Evolutionary conservation across 35 echinoderm and acorn worm genomes (phyloP).

Genomic region (Diadema setosum): DNA sequence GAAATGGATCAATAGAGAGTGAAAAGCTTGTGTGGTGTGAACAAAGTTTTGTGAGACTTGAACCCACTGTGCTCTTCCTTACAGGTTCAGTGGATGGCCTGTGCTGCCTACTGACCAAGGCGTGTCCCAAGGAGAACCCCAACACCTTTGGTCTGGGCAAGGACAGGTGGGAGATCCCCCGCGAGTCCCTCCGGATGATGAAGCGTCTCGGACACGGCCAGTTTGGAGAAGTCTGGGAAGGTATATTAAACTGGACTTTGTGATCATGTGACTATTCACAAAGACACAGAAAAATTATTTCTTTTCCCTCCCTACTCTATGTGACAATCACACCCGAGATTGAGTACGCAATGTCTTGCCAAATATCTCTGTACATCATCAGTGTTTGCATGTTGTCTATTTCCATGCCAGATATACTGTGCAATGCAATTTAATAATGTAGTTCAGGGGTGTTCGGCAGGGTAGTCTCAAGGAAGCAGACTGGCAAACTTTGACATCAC

Average conservation of each 20-base stretch:
- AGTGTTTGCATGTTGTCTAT: too few species aligned
- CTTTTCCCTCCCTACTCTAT: too few species aligned
- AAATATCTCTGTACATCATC: too few species aligned
- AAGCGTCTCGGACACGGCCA: constrained; percentile 72
- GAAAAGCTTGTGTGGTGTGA: background rate
- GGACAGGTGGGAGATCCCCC: constrained; percentile 86
- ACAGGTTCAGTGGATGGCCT: constrained; percentile 64
- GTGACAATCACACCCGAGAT: too few species aligned
- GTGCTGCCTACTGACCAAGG: constrained; percentile 39
- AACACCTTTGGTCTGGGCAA: constrained; percentile 69
- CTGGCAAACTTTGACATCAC: background rate
- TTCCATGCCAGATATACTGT: too few species aligned
- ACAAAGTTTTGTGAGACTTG: background rate
- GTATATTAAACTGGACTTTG: too few species aligned
- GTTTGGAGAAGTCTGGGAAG: constrained; percentile 98
- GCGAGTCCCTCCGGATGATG: constrained; percentile 47
- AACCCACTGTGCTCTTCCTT: background rate
- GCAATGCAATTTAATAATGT: too few species aligned
- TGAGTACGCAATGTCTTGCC: too few species aligned
- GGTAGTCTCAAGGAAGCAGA: background rate
- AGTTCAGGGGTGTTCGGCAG: too few species aligned
- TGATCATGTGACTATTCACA: too few species aligned
- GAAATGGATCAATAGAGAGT: background rate
- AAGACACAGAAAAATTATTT: too few species aligned
- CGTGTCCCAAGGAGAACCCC: constrained; percentile 72